phyloP scores from a whole-genome alignment of 2,113 vertebrate genomes.

The Patagioenas fasciata region DNA sequence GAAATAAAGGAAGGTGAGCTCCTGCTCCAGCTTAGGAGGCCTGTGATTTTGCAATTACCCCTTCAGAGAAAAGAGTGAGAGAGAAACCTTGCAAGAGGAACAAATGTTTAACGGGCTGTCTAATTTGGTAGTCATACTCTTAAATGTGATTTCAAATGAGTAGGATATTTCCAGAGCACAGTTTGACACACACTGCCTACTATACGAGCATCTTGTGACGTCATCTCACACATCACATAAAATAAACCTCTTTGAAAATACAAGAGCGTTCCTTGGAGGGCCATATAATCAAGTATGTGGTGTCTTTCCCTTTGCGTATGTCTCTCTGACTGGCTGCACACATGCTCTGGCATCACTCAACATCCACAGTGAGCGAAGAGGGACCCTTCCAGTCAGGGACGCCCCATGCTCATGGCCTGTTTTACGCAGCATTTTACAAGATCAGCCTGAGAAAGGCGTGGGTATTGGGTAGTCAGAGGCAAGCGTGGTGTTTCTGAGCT shows the following conservation, averaged over 20 bases:
- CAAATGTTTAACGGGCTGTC: not conserved
- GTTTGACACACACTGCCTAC: not conserved
- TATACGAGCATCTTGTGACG: not conserved
- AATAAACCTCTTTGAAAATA: not conserved
- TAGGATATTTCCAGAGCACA: not conserved
- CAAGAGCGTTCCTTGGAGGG: not conserved
- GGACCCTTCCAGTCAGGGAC: not conserved
- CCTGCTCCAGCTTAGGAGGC: not conserved
- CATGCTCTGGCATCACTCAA: accelerated
- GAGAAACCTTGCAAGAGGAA: not conserved
- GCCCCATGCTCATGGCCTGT: accelerated
- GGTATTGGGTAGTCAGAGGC: accelerated
- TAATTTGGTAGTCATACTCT: not conserved
- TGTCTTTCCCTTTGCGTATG: not conserved
- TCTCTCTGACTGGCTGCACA: not conserved
- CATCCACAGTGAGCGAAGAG: not conserved
- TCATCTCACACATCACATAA: not conserved
- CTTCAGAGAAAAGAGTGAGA: not conserved
- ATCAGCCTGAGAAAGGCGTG: not conserved
- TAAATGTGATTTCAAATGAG: not conserved
- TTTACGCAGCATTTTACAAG: not conserved
- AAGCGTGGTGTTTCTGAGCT: accelerated
- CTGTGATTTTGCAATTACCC: not conserved
- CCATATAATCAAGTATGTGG: not conserved
- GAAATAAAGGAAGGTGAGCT: not conserved